These are phyloP conservation scores for Diabrotica virgifera DNA, from an alignment of 1,140 invertebrate genomes.

Conservation along the genomic window DNA sequence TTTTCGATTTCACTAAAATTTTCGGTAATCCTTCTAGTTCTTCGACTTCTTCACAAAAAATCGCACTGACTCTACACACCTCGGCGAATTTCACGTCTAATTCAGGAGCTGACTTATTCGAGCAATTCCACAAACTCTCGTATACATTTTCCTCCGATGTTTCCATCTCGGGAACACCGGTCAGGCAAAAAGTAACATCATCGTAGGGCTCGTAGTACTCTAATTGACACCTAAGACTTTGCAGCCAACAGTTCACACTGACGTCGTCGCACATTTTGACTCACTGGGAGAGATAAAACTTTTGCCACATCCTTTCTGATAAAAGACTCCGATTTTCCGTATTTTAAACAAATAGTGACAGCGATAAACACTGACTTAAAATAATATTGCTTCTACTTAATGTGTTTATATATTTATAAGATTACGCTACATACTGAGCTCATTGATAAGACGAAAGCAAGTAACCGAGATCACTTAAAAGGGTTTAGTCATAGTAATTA, in stretches of 20 bases:
- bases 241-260: slow-evolving; percentile 30
- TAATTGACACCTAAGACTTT: slow-evolving; percentile 22
- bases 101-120: not conserved
- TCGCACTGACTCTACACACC: slow-evolving; percentile 18
- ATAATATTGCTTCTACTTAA: slow-evolving; percentile 7
- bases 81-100: slow-evolving; percentile 24
- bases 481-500: slow-evolving; percentile 12
- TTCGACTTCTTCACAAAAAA: slow-evolving; percentile 17
- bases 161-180: slow-evolving; percentile 23
- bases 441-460: slow-evolving; percentile 15
- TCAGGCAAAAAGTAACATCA: slow-evolving; percentile 13
- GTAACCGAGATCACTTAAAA: slow-evolving; percentile 7
- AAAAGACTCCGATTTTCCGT: slow-evolving; percentile 7
- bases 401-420: slow-evolving; percentile 10
- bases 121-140: slow-evolving; percentile 26
- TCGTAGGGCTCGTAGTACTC: slow-evolving; percentile 29
- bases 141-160: slow-evolving; percentile 20
- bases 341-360: slow-evolving; percentile 6
- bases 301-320: slow-evolving; percentile 20
- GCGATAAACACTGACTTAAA: slow-evolving; percentile 5
- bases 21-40: slow-evolving; percentile 11
- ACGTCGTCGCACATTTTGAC: slow-evolving; percentile 21
- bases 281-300: slow-evolving; percentile 9
- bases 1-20: not conserved
- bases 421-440: not conserved